Evolutionary conservation across 2,797 vertebrate genomes (phyloP).

Genomic region (Emys orbicularis): DNA sequence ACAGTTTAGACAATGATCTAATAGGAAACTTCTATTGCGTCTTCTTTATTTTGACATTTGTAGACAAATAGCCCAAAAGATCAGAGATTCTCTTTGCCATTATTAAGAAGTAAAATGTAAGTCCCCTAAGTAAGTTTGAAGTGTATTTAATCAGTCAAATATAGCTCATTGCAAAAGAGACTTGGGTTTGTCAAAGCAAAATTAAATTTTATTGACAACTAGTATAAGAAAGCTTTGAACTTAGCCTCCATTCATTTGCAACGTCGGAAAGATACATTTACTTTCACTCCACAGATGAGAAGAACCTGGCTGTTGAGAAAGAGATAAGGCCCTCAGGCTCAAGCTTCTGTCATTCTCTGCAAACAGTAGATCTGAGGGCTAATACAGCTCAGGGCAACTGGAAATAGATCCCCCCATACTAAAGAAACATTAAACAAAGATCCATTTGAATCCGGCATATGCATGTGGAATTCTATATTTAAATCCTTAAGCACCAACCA

Average conservation of each 20-base stretch:
- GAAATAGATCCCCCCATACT: neutral
- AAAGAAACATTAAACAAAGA: neutral
- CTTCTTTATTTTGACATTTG: neutral
- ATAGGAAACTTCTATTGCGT: neutral
- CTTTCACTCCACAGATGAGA: neutral
- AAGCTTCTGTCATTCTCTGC: neutral
- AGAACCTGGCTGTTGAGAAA: neutral
- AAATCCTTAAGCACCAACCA: neutral
- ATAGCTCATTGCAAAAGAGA: neutral
- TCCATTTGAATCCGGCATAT: neutral
- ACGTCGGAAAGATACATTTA: neutral
- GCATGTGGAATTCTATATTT: neutral
- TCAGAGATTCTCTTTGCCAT: neutral
- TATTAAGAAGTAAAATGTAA: neutral
- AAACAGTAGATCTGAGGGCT: neutral
- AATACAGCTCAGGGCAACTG: neutral
- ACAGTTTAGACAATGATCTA: neutral
- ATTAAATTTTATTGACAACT: constrained; percentile 4
- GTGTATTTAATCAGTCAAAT: neutral
- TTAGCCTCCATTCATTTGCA: neutral
- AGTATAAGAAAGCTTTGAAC: constrained; percentile 21
- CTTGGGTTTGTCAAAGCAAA: neutral
- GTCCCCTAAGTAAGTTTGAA: neutral
- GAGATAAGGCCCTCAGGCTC: neutral
- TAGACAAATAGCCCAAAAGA: neutral